Conservation (phyloP, 2,113 vertebrate species). For the Varanus salvator region DNA sequence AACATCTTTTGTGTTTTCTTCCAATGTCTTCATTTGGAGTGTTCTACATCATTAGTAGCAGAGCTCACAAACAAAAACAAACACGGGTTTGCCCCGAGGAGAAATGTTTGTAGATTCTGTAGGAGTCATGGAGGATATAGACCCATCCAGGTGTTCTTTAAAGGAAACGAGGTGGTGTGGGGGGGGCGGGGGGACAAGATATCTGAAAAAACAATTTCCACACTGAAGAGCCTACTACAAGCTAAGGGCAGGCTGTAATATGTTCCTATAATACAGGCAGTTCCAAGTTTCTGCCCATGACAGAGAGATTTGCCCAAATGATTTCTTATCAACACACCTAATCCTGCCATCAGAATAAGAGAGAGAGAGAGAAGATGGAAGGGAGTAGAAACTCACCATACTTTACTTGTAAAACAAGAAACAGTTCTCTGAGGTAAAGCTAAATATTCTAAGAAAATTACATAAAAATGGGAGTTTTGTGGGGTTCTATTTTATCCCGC, state of each 20-base stretch:
- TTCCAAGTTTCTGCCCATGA: not conserved
- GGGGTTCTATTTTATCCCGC: too few relatives aligned
- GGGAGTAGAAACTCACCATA: not conserved
- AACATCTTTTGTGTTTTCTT: not conserved
- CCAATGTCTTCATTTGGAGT: not conserved
- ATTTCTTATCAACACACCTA: accelerated
- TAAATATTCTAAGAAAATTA: not conserved
- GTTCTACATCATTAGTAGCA: not conserved
- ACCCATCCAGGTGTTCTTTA: not conserved
- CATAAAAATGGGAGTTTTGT: not conserved
- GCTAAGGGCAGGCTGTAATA: not conserved
- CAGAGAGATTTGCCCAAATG: not conserved
- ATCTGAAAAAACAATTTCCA: not conserved
- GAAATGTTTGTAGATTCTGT: not conserved
- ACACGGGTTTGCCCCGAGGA: not conserved
- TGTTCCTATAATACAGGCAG: not conserved
- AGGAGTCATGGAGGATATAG: not conserved
- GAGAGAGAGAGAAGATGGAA: not conserved
- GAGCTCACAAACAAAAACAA: not conserved
- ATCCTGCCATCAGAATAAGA: not conserved
- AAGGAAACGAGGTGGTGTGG: not conserved
- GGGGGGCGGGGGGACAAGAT: too few relatives aligned
- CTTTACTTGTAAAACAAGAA: not conserved
- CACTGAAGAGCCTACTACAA: not conserved
- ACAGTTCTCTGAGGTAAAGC: not conserved